These are phyloP conservation scores for Haliclona indistincta DNA, from an alignment of 37 sponge, comb jelly and placozoan genomes.

Conservation along the genomic window DNA sequence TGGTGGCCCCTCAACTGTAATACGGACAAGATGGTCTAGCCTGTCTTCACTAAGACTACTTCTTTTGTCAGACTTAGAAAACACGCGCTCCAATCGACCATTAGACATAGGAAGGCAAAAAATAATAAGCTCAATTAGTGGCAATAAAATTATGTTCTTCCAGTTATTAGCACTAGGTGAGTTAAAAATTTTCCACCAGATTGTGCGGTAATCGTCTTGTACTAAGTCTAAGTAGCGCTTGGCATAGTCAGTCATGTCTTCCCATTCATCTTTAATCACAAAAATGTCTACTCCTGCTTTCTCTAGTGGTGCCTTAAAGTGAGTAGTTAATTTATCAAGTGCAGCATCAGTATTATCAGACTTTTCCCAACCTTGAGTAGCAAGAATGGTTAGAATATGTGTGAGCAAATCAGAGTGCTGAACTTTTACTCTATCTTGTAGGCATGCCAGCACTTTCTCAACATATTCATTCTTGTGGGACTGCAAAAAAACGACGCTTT, in stretches of 20 bases:
- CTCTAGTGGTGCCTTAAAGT: constrained; percentile 48
- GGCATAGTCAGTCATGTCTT: constrained; percentile 50
- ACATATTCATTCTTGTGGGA: constrained; percentile 23
- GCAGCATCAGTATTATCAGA: constrained; percentile 31
- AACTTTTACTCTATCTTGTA: constrained; percentile 15
- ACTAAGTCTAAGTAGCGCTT: constrained; percentile 32
- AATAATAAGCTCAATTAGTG: constrained; percentile 28
- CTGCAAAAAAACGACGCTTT: background rate
- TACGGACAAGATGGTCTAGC: constrained; percentile 33
- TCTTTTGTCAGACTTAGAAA: constrained; percentile 28
- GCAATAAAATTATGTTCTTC: constrained; percentile 15
- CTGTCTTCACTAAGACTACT: constrained; percentile 21
- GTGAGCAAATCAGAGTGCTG: constrained; percentile 38
- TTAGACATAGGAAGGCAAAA: constrained; percentile 51
- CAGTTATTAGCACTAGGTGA: constrained; percentile 4
- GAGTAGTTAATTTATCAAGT: constrained; percentile 14
- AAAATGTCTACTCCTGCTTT: constrained; percentile 22
- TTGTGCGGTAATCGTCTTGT: constrained; percentile 10
- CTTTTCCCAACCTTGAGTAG: constrained; percentile 60
- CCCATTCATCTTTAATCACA: constrained; percentile 50
- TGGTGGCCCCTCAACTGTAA: constrained; percentile 28
- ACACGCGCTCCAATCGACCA: constrained; percentile 28
- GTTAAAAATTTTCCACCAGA: constrained; percentile 52
- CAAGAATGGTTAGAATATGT: constrained; percentile 32
- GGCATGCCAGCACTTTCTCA: constrained; percentile 14